These are phyloP conservation scores for Rhagium mordax DNA, from an alignment of 2,888 invertebrate species.

Conservation along the genomic window DNA sequence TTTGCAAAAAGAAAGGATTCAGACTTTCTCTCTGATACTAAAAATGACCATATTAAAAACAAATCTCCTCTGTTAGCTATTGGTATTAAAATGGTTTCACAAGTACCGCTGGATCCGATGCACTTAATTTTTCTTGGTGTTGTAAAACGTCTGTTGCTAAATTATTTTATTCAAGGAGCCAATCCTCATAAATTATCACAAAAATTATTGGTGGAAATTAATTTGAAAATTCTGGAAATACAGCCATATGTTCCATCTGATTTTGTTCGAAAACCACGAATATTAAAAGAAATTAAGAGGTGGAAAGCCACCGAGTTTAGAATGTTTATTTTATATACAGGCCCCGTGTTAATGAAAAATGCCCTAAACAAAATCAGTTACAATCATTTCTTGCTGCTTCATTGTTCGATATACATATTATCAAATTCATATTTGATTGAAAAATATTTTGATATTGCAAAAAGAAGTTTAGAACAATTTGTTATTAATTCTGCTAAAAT, in stretches of 20 bases:
- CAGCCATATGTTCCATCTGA: slow-evolving; percentile 23
- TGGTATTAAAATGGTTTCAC: slow-evolving; percentile 34
- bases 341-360: slow-evolving; percentile 31
- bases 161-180: slow-evolving; percentile 25
- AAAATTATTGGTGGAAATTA: slow-evolving; percentile 17
- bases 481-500: background rate
- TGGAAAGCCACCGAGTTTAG: slow-evolving; percentile 22
- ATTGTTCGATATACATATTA: slow-evolving; percentile 12
- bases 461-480: background rate
- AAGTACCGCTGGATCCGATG: slow-evolving; percentile 43
- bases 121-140: slow-evolving; percentile 45
- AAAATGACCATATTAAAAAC: slow-evolving; percentile 11
- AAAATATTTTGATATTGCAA: slow-evolving; percentile 10
- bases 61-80: slow-evolving; percentile 28
- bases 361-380: background rate
- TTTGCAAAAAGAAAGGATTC: slow-evolving; percentile 5
- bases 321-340: slow-evolving; percentile 18
- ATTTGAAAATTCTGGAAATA: slow-evolving; percentile 5
- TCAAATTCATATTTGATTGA: slow-evolving; percentile 3
- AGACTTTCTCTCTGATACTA: background rate
- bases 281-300: slow-evolving; percentile 20
- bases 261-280: slow-evolving; percentile 12
- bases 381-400: slow-evolving; percentile 10
- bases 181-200: slow-evolving; percentile 33
- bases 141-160: slow-evolving; percentile 35